These are phyloP conservation scores for Cryptocephalus primarius DNA, from an alignment of 2,888 invertebrate species.

Conservation along the genomic window DNA sequence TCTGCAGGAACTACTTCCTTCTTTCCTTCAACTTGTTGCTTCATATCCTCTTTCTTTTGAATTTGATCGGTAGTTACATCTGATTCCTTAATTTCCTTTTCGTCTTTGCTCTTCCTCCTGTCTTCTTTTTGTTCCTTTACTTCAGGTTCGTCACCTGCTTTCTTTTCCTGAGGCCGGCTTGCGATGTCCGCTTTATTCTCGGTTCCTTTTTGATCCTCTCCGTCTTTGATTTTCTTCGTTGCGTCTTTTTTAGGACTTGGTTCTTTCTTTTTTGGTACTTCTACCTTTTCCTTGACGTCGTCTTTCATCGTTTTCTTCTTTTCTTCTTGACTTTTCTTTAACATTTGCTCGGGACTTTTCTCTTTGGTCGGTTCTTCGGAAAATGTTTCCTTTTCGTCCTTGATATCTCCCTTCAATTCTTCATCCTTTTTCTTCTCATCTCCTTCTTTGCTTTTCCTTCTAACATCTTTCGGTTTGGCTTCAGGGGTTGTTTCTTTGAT, in stretches of 20 bases:
- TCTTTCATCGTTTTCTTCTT: constrained; percentile 1
- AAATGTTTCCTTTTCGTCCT: constrained; percentile 2
- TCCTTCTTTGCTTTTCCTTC: constrained; percentile 4
- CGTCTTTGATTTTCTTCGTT: constrained; percentile 8
- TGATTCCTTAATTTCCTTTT: constrained; percentile 3
- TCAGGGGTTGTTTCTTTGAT: constrained; percentile 9
- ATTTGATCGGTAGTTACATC: constrained; percentile 6
- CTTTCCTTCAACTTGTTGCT: constrained; percentile 7
- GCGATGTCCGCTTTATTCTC: constrained; percentile 5
- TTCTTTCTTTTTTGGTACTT: constrained; percentile 1
- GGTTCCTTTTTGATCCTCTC: constrained; percentile 4
- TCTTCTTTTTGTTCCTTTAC: constrained; percentile 6
- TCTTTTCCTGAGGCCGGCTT: too few relatives aligned
- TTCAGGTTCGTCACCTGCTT: too few relatives aligned
- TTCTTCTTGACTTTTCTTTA: constrained; percentile 3
- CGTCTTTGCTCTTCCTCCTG: background rate
- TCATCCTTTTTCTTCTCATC: constrained; percentile 2
- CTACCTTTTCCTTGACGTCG: constrained; percentile 1
- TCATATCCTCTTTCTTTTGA: constrained; percentile 6
- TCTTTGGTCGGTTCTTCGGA: constrained; percentile 2
- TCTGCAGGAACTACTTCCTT: constrained; percentile 6
- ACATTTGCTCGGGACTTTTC: background rate
- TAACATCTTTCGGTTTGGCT: too few relatives aligned
- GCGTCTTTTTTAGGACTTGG: constrained; percentile 8
- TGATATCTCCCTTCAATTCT: background rate